These are phyloP conservation scores for Grantiella picta DNA, from an alignment of 2,113 vertebrate species.

Conservation along the genomic window DNA sequence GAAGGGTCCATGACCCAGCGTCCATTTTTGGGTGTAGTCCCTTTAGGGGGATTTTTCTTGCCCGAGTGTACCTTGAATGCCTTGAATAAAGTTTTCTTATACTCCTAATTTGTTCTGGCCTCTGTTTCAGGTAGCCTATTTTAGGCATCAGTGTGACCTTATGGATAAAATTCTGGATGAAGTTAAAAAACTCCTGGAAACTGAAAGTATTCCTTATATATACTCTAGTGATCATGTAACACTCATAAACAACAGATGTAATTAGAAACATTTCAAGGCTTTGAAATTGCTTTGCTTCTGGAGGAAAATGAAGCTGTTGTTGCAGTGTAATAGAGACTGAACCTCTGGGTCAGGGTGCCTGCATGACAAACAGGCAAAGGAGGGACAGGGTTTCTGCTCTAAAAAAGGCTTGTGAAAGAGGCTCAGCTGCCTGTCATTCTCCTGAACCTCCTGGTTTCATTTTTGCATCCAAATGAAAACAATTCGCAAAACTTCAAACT, in stretches of 20 bases:
- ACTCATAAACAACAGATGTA: conserved; percentile 38
- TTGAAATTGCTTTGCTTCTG: conserved; percentile 40
- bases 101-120: too few relatives aligned
- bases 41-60: too few relatives aligned
- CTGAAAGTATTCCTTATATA: neutral
- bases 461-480: neutral
- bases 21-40: too few relatives aligned
- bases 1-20: too few relatives aligned
- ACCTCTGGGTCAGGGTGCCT: neutral
- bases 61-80: too few relatives aligned
- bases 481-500: neutral
- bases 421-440: neutral
- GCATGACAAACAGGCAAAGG: neutral
- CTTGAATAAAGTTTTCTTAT: too few relatives aligned
- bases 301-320: conserved; percentile 31
- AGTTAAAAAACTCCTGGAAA: conserved; percentile 34
- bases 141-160: neutral
- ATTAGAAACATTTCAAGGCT: conserved; percentile 38
- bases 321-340: neutral
- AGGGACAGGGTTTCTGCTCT: rapidly evolving
- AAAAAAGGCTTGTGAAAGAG: neutral
- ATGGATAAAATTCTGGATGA: neutral
- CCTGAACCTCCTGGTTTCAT: neutral
- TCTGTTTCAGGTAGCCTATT: too few relatives aligned
- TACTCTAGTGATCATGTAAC: neutral